Conservation (phyloP, 1,140 invertebrate species). For the Fopius arisanus region DNA sequence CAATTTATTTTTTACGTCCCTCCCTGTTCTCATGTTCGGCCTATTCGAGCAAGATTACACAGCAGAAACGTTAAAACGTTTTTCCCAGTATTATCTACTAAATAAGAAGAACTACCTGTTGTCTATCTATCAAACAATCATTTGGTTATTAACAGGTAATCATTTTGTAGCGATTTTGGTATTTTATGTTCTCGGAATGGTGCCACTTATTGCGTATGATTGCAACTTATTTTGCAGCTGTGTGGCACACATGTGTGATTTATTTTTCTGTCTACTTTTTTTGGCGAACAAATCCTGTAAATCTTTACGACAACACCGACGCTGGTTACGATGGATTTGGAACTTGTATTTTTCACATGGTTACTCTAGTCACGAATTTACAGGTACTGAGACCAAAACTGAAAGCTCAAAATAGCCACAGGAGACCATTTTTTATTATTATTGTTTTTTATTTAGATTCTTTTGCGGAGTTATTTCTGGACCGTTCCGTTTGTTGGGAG, state of each 20-base stretch:
- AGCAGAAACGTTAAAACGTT: constrained; percentile 68
- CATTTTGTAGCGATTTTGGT: not conserved
- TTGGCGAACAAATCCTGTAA: constrained; percentile 56
- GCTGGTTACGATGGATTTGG: constrained; percentile 62
- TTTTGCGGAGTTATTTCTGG: constrained; percentile 73
- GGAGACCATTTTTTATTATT: constrained; percentile 16
- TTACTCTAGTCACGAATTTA: constrained; percentile 64
- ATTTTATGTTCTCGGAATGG: constrained; percentile 8
- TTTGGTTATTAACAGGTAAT: constrained; percentile 71
- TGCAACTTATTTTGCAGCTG: constrained; percentile 55
- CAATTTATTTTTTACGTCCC: constrained; percentile 78
- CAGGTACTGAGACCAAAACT: too few relatives aligned
- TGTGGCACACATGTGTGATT: constrained; percentile 68
- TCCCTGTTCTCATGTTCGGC: constrained; percentile 75
- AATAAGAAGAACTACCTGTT: constrained; percentile 74
- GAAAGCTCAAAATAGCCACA: too few relatives aligned
- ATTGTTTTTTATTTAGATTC: constrained; percentile 65
- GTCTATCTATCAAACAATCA: constrained; percentile 69
- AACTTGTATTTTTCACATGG: constrained; percentile 61
- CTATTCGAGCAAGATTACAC: constrained; percentile 76
- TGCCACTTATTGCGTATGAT: not conserved
- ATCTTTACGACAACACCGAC: constrained; percentile 52
- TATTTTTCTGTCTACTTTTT: constrained; percentile 65
- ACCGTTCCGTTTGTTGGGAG: constrained; percentile 69
- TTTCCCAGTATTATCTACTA: constrained; percentile 71